Percentiles rank a stretch among this genome's conserved stretches.
Conservation (phyloP, 2,797 vertebrate genomes). For the Typhlichthys eigenmanni region DNA sequence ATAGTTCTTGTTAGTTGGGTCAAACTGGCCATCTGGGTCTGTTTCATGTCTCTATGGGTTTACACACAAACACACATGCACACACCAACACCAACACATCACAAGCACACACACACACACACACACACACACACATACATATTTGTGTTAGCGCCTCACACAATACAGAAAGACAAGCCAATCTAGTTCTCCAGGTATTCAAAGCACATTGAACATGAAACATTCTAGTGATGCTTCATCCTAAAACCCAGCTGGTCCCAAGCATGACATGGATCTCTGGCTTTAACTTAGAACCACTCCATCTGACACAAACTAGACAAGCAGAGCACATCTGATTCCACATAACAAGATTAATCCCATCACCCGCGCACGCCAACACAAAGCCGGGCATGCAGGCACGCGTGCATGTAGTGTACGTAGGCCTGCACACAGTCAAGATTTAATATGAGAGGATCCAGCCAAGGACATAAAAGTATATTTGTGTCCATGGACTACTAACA, state of each 20-base stretch:
- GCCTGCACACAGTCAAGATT: conserved; percentile 11
- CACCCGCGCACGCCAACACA: conserved; percentile 28
- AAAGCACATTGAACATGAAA: conserved; percentile 3
- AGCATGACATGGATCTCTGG: conserved; percentile 63
- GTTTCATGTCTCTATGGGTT: background rate
- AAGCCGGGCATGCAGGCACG: conserved; percentile 6
- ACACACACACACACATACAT: background rate
- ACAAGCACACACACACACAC: conserved; percentile 9
- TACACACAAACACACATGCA: conserved; percentile 15
- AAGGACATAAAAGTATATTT: conserved; percentile 8
- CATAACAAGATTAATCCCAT: conserved; percentile 66
- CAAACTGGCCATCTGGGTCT: background rate
- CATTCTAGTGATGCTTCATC: background rate
- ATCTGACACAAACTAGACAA: conserved; percentile 63
- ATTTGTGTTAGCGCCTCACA: background rate
- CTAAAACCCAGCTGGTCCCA: conserved; percentile 41
- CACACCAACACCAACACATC: conserved; percentile 5
- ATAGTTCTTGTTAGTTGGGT: background rate
- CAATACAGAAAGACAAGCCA: too few relatives aligned
- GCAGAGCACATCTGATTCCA: conserved; percentile 67
- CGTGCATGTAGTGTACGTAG: background rate
- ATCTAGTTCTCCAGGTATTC: background rate
- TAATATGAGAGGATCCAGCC: conserved; percentile 11
- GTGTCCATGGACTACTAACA: too few relatives aligned
- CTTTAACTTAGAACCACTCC: conserved; percentile 48